Evolutionary conservation across 2,888 invertebrate species (phyloP).

Genomic region (Xestia c-nigrum): DNA sequence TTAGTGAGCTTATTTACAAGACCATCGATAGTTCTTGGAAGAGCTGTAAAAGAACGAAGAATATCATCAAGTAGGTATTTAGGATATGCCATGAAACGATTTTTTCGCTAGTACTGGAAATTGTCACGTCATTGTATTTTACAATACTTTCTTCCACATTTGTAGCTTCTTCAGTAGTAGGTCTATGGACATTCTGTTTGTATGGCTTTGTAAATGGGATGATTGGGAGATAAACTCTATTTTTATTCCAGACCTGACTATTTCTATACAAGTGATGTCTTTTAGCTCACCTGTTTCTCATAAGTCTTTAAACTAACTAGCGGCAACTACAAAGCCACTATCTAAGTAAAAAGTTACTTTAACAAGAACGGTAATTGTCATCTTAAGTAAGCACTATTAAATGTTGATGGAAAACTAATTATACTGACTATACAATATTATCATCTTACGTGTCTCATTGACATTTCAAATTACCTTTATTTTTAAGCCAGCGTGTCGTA

Average conservation of each 20-base stretch:
- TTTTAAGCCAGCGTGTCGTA: conserved; percentile 38
- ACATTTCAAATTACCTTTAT: conserved; percentile 32
- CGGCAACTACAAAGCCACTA: neutral
- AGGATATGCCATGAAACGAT: neutral
- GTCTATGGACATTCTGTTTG: neutral
- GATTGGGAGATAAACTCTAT: neutral
- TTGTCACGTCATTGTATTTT: neutral
- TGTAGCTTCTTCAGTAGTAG: neutral
- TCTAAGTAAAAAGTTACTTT: neutral
- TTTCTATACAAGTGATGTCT: neutral
- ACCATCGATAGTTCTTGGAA: conserved; percentile 18
- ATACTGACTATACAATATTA: conserved; percentile 22
- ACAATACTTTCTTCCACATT: neutral
- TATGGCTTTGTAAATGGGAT: neutral
- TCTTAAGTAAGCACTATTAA: conserved; percentile 2
- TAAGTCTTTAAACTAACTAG: neutral
- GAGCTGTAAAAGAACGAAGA: neutral
- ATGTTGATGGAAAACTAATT: conserved; percentile 29
- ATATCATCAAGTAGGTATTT: neutral
- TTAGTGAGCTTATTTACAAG: conserved; percentile 26
- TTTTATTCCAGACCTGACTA: neutral
- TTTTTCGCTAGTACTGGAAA: neutral
- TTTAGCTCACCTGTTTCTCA: neutral
- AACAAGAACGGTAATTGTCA: neutral
- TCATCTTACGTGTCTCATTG: conserved; percentile 18